Evolutionary conservation across 1,140 invertebrate species (phyloP).

Genomic region (Bombus soroeensis): DNA sequence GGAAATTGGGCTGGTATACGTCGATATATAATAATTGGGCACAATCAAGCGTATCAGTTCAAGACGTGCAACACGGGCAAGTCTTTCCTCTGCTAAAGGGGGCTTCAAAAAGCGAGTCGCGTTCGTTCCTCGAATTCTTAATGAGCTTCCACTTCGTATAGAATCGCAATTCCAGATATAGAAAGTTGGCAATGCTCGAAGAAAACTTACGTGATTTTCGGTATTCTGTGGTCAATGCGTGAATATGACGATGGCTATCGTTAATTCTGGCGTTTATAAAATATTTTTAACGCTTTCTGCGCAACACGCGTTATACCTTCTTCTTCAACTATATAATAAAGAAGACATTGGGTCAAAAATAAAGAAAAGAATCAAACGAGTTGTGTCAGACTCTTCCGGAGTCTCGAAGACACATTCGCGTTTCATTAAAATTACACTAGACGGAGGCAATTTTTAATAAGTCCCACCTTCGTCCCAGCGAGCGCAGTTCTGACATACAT

Average conservation of each 20-base stretch:
- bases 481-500: conserved; percentile 9
- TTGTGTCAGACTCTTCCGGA: background rate
- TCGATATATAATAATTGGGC: conserved; percentile 32
- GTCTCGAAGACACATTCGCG: background rate
- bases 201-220: too few relatives aligned
- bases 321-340: too few relatives aligned
- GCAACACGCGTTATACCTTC: too few relatives aligned
- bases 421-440: background rate
- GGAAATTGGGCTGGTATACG: conserved; percentile 45
- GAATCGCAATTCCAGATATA: background rate
- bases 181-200: background rate
- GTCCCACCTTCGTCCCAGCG: background rate
- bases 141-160: background rate
- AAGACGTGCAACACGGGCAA: conserved; percentile 22
- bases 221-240: too few relatives aligned
- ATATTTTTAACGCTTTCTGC: too few relatives aligned
- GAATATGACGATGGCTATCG: too few relatives aligned
- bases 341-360: too few relatives aligned
- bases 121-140: conserved; percentile 52
- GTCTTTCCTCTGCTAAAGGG: background rate
- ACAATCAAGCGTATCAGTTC: conserved; percentile 34
- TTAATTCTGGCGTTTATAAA: background rate
- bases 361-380: background rate
- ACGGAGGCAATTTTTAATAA: conserved; percentile 36
- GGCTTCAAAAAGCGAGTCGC: background rate